Evolutionary conservation across 1,140 invertebrate genomes (phyloP).

Genomic region (Himalopsyche phryganea): DNA sequence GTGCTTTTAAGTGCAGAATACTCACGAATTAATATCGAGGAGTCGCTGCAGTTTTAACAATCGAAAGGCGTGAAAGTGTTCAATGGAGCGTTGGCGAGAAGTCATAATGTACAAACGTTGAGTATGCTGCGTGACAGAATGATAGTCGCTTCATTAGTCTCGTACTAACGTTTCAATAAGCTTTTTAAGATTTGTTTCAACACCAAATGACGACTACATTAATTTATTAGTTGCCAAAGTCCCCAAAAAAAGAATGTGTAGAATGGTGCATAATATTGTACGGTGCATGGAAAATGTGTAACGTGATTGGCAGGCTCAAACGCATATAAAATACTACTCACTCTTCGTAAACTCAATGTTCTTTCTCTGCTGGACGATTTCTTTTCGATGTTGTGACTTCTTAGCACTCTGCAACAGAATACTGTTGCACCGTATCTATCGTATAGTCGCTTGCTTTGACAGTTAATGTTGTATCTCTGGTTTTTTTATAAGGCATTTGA

Average conservation of each 20-base stretch:
- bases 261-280: slow-evolving; percentile 34
- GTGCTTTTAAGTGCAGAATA: too few relatives aligned
- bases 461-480: slow-evolving; percentile 24
- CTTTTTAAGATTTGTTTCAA: too few relatives aligned
- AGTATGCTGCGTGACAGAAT: background rate
- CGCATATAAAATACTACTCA: background rate
- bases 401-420: slow-evolving; percentile 20
- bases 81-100: too few relatives aligned
- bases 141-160: too few relatives aligned
- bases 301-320: background rate
- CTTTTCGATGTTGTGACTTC: slow-evolving; percentile 30
- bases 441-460: slow-evolving; percentile 31
- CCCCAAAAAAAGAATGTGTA: slow-evolving; percentile 12
- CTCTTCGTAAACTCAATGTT: slow-evolving; percentile 24
- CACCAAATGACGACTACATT: too few relatives aligned
- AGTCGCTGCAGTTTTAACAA: too few relatives aligned
- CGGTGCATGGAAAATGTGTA: slow-evolving; percentile 28
- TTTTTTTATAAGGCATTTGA: background rate
- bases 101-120: background rate
- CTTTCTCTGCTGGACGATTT: slow-evolving; percentile 12
- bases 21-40: too few relatives aligned
- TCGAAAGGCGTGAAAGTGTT: too few relatives aligned
- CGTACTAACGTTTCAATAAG: background rate
- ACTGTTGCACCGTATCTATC: background rate
- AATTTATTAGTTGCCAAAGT: too few relatives aligned